These are phyloP conservation scores for Anisognathus igniventris DNA, from an alignment of 2,797 vertebrate genomes.

Conservation along the genomic window DNA sequence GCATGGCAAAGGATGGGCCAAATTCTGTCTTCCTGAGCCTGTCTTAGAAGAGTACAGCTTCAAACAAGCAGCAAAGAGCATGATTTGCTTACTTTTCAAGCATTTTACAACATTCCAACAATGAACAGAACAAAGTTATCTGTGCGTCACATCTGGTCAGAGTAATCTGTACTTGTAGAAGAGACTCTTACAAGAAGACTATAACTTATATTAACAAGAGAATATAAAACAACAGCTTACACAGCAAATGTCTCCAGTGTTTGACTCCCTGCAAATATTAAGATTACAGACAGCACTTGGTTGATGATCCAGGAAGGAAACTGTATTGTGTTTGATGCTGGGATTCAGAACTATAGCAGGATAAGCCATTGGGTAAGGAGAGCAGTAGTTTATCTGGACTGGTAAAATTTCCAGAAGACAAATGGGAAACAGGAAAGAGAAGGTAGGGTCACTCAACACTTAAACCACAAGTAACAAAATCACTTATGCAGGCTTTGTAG, in stretches of 20 bases:
- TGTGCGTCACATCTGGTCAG: background rate
- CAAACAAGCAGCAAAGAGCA: background rate
- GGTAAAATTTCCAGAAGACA: background rate
- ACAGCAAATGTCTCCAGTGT: background rate
- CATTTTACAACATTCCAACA: background rate
- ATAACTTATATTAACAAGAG: background rate
- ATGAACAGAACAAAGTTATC: slow-evolving; percentile 1
- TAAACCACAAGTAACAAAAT: background rate
- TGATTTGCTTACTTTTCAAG: background rate
- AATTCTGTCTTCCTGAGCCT: background rate
- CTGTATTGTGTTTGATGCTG: background rate
- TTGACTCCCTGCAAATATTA: background rate
- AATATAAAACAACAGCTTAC: background rate
- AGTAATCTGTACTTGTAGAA: background rate
- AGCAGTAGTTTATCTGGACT: background rate
- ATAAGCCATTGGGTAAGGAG: background rate
- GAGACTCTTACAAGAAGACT: background rate
- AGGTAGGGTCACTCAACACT: background rate
- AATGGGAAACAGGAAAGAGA: background rate
- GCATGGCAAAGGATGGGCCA: background rate
- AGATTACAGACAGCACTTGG: background rate
- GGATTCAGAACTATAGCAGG: background rate
- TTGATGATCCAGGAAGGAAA: background rate
- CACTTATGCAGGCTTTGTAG: background rate
- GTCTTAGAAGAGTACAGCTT: background rate